Percentiles rank a stretch among this genome's conserved stretches.
Evolutionary conservation across 2,113 vertebrate species (phyloP).

Genomic region (Platysteira castanea): DNA sequence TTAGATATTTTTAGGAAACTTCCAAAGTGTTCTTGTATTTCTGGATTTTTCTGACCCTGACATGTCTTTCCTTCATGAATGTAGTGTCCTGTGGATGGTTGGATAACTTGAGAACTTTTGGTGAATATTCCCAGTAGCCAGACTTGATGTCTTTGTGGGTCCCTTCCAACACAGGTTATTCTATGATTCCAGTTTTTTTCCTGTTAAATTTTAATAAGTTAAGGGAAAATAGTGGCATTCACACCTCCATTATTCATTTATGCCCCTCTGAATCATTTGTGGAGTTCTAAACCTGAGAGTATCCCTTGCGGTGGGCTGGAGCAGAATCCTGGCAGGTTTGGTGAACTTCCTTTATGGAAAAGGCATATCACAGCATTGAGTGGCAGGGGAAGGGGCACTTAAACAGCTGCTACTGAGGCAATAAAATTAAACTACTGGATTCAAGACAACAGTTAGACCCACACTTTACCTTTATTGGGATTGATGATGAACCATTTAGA

Average conservation of each 20-base stretch:
- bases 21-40: neutral
- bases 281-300: neutral
- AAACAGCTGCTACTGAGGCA: constrained; percentile 22
- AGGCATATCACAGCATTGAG: neutral
- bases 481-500: constrained; percentile 17
- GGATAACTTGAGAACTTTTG: neutral
- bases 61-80: neutral
- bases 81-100: neutral
- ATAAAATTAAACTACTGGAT: constrained; percentile 14
- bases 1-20: neutral
- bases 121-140: neutral
- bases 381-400: neutral
- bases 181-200: neutral
- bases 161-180: neutral
- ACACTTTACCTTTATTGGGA: constrained; percentile 2
- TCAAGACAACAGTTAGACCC: constrained; percentile 13
- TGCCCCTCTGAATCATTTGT: neutral
- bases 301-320: neutral
- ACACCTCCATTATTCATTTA: neutral
- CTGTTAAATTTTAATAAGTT: neutral
- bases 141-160: neutral
- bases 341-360: neutral
- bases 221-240: neutral
- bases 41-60: neutral
- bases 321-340: neutral